These are phyloP conservation scores for Monarcha castaneiventris DNA, from an alignment of 2,113 vertebrate genomes.

Conservation along the genomic window DNA sequence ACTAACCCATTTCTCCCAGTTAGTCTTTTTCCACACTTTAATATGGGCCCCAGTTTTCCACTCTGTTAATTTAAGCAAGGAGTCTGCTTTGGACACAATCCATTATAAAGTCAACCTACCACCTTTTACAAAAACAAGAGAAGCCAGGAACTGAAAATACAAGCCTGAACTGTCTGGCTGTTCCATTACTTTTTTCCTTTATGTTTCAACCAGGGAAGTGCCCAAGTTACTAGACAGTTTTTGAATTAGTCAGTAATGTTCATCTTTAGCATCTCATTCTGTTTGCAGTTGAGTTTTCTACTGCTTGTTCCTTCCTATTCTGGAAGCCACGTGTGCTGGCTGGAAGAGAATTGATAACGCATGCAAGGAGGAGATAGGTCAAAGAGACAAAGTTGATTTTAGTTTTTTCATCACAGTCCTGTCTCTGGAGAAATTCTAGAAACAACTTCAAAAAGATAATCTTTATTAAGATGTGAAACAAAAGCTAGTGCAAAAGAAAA, in stretches of 20 bases:
- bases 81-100: slow-evolving; percentile 44
- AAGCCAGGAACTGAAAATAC: neutral
- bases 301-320: neutral
- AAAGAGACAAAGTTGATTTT: neutral
- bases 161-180: neutral
- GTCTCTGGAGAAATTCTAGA: slow-evolving; percentile 40
- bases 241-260: slow-evolving; percentile 1
- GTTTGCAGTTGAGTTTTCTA: slow-evolving; percentile 1
- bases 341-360: neutral
- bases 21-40: slow-evolving; percentile 13
- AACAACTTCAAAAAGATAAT: slow-evolving; percentile 38
- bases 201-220: slow-evolving; percentile 6
- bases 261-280: slow-evolving; percentile 8
- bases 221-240: neutral
- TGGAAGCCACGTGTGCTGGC: neutral
- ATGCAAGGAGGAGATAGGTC: neutral
- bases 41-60: slow-evolving; percentile 6
- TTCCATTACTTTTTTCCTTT: slow-evolving; percentile 27
- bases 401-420: neutral
- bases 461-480: slow-evolving; percentile 18
- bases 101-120: slow-evolving; percentile 4
- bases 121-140: slow-evolving; percentile 23
- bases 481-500: slow-evolving; percentile 19
- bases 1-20: slow-evolving; percentile 28
- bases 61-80: slow-evolving; percentile 16